Percentiles rank a stretch among this genome's conserved stretches.
These are phyloP conservation scores for Pilophorus perplexus DNA, from an alignment of 2,888 invertebrate species.

Conservation along the genomic window DNA sequence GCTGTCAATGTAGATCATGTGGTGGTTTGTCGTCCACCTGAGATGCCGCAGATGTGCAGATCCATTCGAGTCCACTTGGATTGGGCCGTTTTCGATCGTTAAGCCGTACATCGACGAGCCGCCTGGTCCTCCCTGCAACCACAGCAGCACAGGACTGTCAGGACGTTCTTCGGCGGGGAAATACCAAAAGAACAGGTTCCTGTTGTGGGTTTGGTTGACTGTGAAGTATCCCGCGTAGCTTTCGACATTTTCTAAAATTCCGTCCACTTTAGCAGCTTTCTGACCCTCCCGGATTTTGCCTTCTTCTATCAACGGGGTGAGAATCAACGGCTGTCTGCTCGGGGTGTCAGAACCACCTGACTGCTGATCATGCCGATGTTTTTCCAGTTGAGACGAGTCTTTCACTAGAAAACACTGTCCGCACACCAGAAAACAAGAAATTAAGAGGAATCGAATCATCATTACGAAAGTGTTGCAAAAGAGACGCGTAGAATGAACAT, in stretches of 20 bases:
- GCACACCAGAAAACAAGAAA: too few species aligned
- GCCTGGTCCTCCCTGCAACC: slow-evolving; percentile 63
- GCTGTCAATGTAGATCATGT: slow-evolving; percentile 64
- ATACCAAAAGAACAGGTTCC: too few species aligned
- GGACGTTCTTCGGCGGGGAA: slow-evolving; percentile 53
- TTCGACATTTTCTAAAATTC: slow-evolving; percentile 15
- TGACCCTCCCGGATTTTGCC: slow-evolving; percentile 56
- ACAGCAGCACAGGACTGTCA: slow-evolving; percentile 55
- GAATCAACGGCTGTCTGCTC: slow-evolving; percentile 59
- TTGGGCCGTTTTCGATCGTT: slow-evolving; percentile 62
- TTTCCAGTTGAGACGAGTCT: too few species aligned
- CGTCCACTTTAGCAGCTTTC: slow-evolving; percentile 43
- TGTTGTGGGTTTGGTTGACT: too few species aligned
- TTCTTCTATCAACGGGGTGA: slow-evolving; percentile 60
- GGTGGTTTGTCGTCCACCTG: slow-evolving; percentile 61
- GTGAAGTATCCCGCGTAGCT: slow-evolving; percentile 66
- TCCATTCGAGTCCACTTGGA: slow-evolving; percentile 32
- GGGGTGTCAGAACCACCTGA: too few species aligned
- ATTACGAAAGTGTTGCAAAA: too few species aligned
- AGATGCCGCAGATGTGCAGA: slow-evolving; percentile 52
- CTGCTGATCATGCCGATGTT: too few species aligned
- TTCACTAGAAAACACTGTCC: too few species aligned
- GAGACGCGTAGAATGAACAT: too few species aligned
- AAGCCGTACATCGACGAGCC: slow-evolving; percentile 58
- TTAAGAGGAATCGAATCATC: too few species aligned